Evolutionary conservation across 2,113 vertebrate species (phyloP), one percentile per base, ranked within the genome.

Genomic region (Misgurnus anguillicaudatus): DNA sequence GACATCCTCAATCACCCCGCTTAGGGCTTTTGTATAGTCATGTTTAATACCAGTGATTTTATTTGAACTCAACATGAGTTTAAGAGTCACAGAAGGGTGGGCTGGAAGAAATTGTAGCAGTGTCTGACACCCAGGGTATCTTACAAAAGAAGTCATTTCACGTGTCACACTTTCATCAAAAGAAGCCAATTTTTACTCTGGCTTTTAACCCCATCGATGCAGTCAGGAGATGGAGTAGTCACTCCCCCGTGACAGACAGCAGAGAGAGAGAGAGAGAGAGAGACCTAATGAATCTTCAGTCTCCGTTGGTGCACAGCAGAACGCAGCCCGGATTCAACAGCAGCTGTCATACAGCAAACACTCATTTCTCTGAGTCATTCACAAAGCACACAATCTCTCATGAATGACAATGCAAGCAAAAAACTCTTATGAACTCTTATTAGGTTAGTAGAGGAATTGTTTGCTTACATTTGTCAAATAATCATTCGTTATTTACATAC

Each of bases 91-190:
- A 45, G 38, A 13, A 53, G 24, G 51, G 51, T 55, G 51, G 67
- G 47, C 31, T 16, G 76, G 19, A 58, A n/a, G 41, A 42, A 67
- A n/a, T 2, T 36, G 58, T 57, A 31, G 13, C 13, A 13, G 45
- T 42, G 75, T 42, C 51, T 58, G 41, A 41, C 70, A 68, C 47
- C 41, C 75, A 58, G 55, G 24, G 55, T 60, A 63, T 64, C 57
- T 61, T 51, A 83, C 75, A 81, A 79, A 81, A 83, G 71, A 81
- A 83, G 55, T 24, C 84, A 79, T 85, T 85, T 72, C 67, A 68
- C 38, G 76, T 85, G 82, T 85, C 79, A 77, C 39, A 21, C 31
- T n/a, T 17, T 65, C 76, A 79, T 73, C 61, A 80, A 77, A 67
- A 48, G 67, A 75, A 79, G 48, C 4, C 57, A 42, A 77, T 78